Conservation (phyloP, 1,140 invertebrate genomes). For the Megalopta genalis region DNA sequence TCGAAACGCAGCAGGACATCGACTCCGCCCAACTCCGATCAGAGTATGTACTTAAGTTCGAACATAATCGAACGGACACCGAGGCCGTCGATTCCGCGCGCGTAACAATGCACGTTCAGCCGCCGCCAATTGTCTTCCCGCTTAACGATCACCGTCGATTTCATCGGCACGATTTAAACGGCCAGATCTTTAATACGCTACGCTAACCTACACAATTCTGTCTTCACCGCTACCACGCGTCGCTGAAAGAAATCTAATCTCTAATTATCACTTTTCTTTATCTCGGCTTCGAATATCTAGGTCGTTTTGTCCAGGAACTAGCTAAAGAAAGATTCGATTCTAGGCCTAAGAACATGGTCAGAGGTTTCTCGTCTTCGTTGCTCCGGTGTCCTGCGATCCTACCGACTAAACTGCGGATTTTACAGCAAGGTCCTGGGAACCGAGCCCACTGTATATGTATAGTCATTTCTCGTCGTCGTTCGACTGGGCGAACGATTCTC, state of each 20-base stretch:
- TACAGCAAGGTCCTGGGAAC: no score
- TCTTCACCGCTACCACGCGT: neutral
- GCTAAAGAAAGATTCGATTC: neutral
- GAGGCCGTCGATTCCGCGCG: neutral
- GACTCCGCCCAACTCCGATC: neutral
- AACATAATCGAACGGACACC: neutral
- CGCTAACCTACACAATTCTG: neutral
- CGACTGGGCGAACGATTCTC: no score
- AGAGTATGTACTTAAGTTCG: no score
- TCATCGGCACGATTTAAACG: neutral
- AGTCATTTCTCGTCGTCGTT: no score
- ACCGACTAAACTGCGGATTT: neutral
- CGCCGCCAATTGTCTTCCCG: neutral
- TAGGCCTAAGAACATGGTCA: neutral
- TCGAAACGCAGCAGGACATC: slow-evolving; percentile 2
- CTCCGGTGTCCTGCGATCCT: neutral
- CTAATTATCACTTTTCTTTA: slow-evolving; percentile 1
- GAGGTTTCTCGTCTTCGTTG: slow-evolving; percentile 5
- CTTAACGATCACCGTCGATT: neutral
- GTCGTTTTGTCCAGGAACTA: neutral
- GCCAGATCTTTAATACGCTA: neutral
- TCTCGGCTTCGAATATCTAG: neutral
- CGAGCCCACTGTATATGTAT: no score
- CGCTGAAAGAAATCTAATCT: neutral
- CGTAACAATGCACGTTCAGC: slow-evolving; percentile 9